Conservation (phyloP, 2,113 vertebrate genomes). For the Gallinago undulata region DNA sequence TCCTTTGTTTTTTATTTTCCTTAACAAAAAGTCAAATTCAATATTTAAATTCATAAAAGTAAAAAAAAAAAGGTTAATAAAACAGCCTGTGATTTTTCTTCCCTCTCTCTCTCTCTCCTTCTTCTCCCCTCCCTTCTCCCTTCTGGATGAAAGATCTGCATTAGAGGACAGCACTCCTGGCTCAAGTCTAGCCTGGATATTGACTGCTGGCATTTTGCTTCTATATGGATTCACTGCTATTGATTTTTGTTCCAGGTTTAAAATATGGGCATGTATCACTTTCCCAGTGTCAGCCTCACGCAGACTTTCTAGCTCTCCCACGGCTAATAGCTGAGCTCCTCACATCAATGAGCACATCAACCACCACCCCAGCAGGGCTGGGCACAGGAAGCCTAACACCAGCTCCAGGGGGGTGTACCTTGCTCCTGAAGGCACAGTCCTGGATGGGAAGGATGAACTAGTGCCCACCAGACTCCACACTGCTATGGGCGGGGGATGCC, state of each 20-base stretch:
- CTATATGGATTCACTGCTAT: neutral
- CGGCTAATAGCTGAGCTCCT: neutral
- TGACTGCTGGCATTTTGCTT: neutral
- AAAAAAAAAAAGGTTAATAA: neutral
- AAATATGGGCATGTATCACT: neutral
- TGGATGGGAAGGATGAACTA: neutral
- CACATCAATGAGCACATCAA: neutral
- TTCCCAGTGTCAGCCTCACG: neutral
- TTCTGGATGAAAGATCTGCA: neutral
- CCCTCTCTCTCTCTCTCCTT: neutral
- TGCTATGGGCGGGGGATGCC: neutral
- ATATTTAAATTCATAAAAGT: neutral
- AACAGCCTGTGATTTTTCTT: neutral
- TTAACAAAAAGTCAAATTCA: neutral
- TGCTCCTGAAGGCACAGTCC: neutral
- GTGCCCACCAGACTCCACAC: rapidly evolving
- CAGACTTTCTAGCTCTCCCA: neutral
- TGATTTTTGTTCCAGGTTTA: neutral
- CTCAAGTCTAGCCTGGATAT: neutral
- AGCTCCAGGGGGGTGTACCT: neutral
- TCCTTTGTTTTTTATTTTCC: neutral
- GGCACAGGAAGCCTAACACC: neutral
- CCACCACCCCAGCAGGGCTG: neutral
- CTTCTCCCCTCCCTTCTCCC: neutral
- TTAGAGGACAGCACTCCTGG: neutral